Conservation (phyloP, 2,113 vertebrate genomes). For the Tragelaphus strepsiceros region DNA sequence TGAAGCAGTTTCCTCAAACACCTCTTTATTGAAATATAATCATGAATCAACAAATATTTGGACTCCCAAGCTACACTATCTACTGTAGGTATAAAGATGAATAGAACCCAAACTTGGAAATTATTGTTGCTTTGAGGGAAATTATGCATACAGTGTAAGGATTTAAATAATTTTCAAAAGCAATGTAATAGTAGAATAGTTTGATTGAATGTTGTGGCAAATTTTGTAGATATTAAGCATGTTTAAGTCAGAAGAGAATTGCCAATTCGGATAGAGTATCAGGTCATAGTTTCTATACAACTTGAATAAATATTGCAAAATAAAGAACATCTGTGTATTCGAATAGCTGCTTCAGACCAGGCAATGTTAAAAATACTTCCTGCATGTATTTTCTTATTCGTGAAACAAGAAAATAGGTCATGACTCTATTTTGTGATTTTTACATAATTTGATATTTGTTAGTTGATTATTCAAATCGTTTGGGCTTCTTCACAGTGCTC, state of each 20-base stretch:
- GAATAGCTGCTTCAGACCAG: not conserved
- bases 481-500: constrained; percentile 85
- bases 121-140: not conserved
- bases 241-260: not conserved
- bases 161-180: constrained; percentile 2
- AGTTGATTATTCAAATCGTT: not conserved
- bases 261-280: not conserved
- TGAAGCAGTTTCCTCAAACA: not conserved
- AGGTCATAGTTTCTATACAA: not conserved
- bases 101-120: not conserved
- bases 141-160: not conserved
- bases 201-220: not conserved
- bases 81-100: not conserved
- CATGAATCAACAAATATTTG: not conserved
- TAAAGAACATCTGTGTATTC: not conserved
- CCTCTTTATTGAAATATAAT: not conserved
- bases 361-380: not conserved
- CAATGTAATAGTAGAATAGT: not conserved
- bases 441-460: not conserved
- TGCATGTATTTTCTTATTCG: not conserved
- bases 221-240: not conserved
- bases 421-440: not conserved
- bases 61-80: not conserved
- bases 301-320: not conserved
- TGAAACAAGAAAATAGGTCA: not conserved